Base-by-base conservation (phyloP, 2,797 vertebrate genomes). In the Bovichtus diacanthus region DNA sequence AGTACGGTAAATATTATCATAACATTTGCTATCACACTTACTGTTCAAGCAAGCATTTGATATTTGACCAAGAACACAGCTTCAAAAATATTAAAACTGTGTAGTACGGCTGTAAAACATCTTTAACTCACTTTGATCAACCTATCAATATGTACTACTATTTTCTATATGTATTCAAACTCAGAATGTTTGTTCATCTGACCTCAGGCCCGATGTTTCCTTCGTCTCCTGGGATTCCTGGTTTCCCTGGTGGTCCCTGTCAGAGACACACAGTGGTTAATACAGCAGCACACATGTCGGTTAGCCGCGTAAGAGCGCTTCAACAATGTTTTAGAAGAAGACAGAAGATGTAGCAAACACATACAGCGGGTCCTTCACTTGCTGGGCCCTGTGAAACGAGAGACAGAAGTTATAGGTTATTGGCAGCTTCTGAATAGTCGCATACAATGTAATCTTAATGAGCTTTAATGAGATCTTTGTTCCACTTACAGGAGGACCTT, bases 201-300 rank as follows among this genome's bases (percentile, higher is more conserved):
- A 96, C 95, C 94, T 96, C 95, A 50, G 95, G 95, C 18, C 95
- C 95, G 7, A 96, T 95, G 84, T 95, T 96, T 29, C 95, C 95
- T 80, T 95, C 94, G 34, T 95, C 94, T 84, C 95, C 95, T 60
- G 95, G 93, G 47, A 13, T 94, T 74, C 95, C 95, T 56, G 94
- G 61, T 87, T 96, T 95, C 12, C 95, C 95, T 63, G 95, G 81
- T 4, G 88, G 27, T 77, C 95, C 95, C 95, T 96, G 77, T 78
- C 19, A 70, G 19, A 78, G 4, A 81, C 11, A 74, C 15, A 84
- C 43, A 74, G 3, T 27, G 9, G 21, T 18, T 58, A 59, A 66
- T 7, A 29, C 12, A 68, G n/a, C 9, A 66, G 41, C 29, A 31
- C 5, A 1, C 12, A 13, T n/a, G 46, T 8, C 41, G 5, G 9